phyloP scores from a whole-genome alignment of 2,888 invertebrate species.

The Eustalomyia histrio region DNA sequence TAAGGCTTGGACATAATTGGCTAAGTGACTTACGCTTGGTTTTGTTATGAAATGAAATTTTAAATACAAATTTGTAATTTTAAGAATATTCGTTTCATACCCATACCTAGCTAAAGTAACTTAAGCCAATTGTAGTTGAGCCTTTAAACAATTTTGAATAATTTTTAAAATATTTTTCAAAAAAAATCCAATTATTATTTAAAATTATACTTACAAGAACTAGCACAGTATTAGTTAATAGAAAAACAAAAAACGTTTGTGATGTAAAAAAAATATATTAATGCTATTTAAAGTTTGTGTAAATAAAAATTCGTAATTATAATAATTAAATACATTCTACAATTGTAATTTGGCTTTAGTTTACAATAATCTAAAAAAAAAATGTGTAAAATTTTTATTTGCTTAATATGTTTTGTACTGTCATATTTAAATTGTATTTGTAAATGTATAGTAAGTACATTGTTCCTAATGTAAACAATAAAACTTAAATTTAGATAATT shows the following conservation, averaged over 20 bases:
- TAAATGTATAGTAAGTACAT: slow-evolving; percentile 22
- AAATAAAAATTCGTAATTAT: slow-evolving; percentile 38
- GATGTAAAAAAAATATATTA: slow-evolving; percentile 36
- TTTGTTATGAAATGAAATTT: too few relatives aligned
- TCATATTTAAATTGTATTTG: slow-evolving; percentile 8
- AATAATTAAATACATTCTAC: slow-evolving; percentile 44
- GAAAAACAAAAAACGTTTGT: slow-evolving; percentile 34
- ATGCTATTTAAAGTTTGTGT: slow-evolving; percentile 9
- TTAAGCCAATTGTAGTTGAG: too few relatives aligned
- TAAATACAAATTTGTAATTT: too few relatives aligned
- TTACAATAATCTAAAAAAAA: slow-evolving; percentile 5
- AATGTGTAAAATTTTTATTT: slow-evolving; percentile 28
- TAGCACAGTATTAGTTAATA: slow-evolving; percentile 59
- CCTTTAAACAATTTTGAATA: slow-evolving; percentile 19
- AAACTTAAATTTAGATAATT: slow-evolving; percentile 11
- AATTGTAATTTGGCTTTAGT: slow-evolving; percentile 43
- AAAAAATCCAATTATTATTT: slow-evolving; percentile 9
- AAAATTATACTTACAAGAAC: slow-evolving; percentile 18
- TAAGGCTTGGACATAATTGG: too few relatives aligned
- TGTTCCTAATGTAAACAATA: slow-evolving; percentile 50
- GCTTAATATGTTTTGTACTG: slow-evolving; percentile 25
- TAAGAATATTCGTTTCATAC: too few relatives aligned
- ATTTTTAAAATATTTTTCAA: slow-evolving; percentile 5
- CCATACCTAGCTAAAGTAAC: too few relatives aligned
- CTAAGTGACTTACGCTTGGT: too few relatives aligned